phyloP scores from a whole-genome alignment of 2,797 vertebrate genomes.

The Gymnopithys bicolor region DNA sequence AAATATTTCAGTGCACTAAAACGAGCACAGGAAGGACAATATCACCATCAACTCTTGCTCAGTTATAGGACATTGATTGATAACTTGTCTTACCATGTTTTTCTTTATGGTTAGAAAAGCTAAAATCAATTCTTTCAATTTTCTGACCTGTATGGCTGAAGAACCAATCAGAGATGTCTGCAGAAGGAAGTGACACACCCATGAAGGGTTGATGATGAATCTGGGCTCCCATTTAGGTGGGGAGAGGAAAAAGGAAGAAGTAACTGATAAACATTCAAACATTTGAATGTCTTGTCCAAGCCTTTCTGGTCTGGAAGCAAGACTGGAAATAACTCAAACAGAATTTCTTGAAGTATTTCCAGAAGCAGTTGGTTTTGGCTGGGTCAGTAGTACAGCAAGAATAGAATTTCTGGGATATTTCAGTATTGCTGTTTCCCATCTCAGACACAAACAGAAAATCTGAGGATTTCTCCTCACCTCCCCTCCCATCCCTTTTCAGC shows the following conservation, averaged over 20 bases:
- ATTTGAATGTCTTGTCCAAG: not conserved
- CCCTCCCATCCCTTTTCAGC: not conserved
- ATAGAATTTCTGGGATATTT: conserved; percentile 30
- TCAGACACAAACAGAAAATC: not conserved
- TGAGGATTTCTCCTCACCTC: not conserved
- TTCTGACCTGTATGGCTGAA: not conserved
- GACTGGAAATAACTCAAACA: conserved; percentile 40
- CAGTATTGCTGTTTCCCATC: conserved; percentile 2
- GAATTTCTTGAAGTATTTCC: conserved; percentile 59
- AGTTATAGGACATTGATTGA: not conserved
- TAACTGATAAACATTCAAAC: not conserved
- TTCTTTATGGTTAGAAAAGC: not conserved
- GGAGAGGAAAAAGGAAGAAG: not conserved
- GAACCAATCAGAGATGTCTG: not conserved
- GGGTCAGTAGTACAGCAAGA: conserved; percentile 26
- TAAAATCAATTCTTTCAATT: not conserved
- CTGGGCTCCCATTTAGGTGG: not conserved
- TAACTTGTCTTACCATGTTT: not conserved
- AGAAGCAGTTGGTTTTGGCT: conserved; percentile 50
- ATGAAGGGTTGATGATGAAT: not conserved
- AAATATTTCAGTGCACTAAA: not conserved
- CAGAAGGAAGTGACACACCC: not conserved
- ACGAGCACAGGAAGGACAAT: not conserved
- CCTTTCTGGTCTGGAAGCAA: conserved; percentile 30
- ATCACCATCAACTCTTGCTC: not conserved